These are phyloP conservation scores for Cebidichthys violaceus DNA, from an alignment of 2,113 vertebrate species.

Conservation along the genomic window DNA sequence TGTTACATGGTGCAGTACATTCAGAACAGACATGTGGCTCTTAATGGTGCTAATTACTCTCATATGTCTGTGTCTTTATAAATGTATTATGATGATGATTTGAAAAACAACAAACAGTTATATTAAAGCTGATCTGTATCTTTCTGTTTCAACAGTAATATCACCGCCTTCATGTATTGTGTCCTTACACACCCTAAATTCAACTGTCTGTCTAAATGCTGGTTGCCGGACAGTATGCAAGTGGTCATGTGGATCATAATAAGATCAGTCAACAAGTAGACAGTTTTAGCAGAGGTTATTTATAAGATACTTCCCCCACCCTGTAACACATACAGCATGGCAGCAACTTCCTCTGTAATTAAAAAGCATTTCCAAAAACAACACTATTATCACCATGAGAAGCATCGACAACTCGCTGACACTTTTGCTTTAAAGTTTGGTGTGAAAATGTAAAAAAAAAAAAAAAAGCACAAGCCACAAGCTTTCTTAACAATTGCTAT, in stretches of 20 bases:
- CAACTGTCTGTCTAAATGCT: background rate
- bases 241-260: conserved; percentile 20
- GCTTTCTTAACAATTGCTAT: background rate
- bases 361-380: conserved; percentile 51
- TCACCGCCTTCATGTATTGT: background rate
- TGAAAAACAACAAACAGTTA: background rate
- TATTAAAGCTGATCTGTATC: background rate
- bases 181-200: background rate
- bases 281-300: conserved; percentile 24
- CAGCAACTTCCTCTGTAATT: conserved; percentile 58
- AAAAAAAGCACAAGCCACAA: conserved; percentile 14
- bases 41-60: background rate
- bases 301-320: conserved; percentile 30
- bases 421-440: conserved; percentile 17
- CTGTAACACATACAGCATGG: conserved; percentile 47
- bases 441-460: conserved; percentile 29
- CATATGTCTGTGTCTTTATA: background rate
- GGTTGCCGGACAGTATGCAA: background rate
- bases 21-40: background rate
- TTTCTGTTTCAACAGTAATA: background rate
- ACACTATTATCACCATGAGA: conserved; percentile 55
- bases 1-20: background rate
- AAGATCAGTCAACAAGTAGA: conserved; percentile 45
- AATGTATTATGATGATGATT: background rate
- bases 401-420: conserved; percentile 1